These are phyloP conservation scores for Lutraria rhynchaena DNA, from an alignment of 1,140 invertebrate species.

Conservation along the genomic window DNA sequence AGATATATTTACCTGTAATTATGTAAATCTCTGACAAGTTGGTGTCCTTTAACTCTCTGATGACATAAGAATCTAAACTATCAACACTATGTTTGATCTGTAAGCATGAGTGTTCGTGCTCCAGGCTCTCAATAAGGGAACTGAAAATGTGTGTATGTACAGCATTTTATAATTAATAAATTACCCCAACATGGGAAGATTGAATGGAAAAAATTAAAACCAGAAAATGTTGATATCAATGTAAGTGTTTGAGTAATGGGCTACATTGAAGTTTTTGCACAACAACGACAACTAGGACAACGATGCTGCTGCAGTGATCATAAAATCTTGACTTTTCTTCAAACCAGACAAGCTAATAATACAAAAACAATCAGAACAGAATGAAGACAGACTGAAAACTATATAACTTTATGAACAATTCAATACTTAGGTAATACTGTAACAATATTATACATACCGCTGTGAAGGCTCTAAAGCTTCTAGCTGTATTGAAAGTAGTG, in stretches of 20 bases:
- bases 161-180: too few relatives aligned
- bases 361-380: not conserved
- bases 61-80: not conserved
- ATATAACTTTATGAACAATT: not conserved
- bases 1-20: constrained; percentile 5
- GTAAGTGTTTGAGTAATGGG: not conserved
- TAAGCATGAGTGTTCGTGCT: not conserved
- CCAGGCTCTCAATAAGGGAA: not conserved
- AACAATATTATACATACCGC: constrained; percentile 5
- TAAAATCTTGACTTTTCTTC: not conserved
- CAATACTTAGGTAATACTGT: not conserved
- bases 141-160: constrained; percentile 5
- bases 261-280: too few relatives aligned
- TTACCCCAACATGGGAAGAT: too few relatives aligned
- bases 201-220: not conserved
- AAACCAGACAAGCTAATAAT: too few relatives aligned
- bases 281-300: too few relatives aligned
- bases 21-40: not conserved
- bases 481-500: not conserved
- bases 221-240: not conserved
- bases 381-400: not conserved
- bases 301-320: too few relatives aligned
- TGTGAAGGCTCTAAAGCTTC: not conserved
- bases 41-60: not conserved
- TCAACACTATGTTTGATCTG: not conserved